Evolutionary conservation across 2,113 vertebrate species (phyloP).

Genomic region (Erythrolamprus reginae): DNA sequence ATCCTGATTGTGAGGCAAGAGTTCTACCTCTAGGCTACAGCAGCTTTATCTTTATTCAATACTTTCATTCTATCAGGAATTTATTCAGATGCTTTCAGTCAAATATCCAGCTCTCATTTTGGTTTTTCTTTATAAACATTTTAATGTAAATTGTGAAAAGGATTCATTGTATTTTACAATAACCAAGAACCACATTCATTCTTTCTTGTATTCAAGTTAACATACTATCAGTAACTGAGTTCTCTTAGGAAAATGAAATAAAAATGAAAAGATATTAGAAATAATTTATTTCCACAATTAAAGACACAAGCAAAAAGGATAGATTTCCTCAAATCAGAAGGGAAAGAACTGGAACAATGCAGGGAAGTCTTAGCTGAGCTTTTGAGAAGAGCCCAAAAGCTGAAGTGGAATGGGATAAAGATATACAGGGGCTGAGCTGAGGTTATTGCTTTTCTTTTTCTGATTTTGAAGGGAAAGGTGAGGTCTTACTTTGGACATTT

Average conservation of each 20-base stretch:
- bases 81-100: not conserved
- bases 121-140: not conserved
- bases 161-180: not conserved
- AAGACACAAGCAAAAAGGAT: not conserved
- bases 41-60: not conserved
- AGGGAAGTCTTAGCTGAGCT: not conserved
- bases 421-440: not conserved
- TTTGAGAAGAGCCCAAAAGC: not conserved
- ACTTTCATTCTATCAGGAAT: not conserved
- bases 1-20: no score
- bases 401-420: not conserved
- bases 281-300: not conserved
- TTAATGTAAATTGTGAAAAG: not conserved
- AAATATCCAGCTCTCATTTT: not conserved
- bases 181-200: not conserved
- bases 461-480: not conserved
- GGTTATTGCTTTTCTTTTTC: not conserved
- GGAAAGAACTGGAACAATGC: not conserved
- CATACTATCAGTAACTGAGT: not conserved
- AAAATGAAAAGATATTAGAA: not conserved
- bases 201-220: not conserved
- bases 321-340: not conserved
- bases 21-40: no score
- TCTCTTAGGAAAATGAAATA: not conserved
- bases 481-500: not conserved